Conservation (phyloP, 2,113 vertebrate genomes). For the Chionodraco myersi region DNA sequence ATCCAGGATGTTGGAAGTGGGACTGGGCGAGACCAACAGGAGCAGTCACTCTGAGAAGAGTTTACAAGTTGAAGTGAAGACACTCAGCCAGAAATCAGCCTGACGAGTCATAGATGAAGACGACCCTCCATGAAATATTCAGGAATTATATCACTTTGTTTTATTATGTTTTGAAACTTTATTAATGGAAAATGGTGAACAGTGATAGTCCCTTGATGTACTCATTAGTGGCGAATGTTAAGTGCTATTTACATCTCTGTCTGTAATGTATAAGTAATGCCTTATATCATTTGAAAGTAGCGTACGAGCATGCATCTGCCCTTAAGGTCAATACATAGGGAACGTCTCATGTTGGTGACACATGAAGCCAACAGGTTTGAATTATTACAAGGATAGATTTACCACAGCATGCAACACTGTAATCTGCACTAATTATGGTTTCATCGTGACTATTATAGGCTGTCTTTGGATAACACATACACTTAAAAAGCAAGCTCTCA, state of each 20-base stretch:
- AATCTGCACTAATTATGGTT: conserved; percentile 47
- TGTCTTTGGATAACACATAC: conserved; percentile 36
- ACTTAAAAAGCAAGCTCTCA: conserved; percentile 24
- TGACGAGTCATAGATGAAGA: conserved; percentile 50
- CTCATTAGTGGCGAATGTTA: conserved; percentile 80
- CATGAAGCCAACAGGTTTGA: conserved; percentile 60
- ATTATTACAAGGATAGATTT: conserved; percentile 45
- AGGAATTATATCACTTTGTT: conserved; percentile 70
- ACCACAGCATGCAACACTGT: conserved; percentile 67
- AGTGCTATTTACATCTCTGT: conserved; percentile 76
- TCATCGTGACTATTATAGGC: conserved; percentile 43
- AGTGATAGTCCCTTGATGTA: conserved; percentile 73
- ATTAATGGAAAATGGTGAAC: conserved; percentile 68
- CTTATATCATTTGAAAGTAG: conserved; percentile 78
- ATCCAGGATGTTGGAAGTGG: conserved; percentile 21
- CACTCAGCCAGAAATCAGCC: conserved; percentile 35
- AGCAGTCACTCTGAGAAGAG: conserved; percentile 15
- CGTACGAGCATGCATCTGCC: conserved; percentile 71
- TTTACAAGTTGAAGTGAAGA: conserved; percentile 53
- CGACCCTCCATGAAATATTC: conserved; percentile 60
- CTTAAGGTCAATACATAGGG: conserved; percentile 41
- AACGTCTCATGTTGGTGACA: conserved; percentile 55
- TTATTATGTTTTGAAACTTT: conserved; percentile 65
- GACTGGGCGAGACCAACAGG: conserved; percentile 26
- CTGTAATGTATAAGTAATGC: conserved; percentile 75